A percentile compares a stretch with the other conserved stretches of the same genome.
These are phyloP conservation scores for Limenitis camilla DNA, from an alignment of 2,888 invertebrate genomes.

Conservation along the genomic window DNA sequence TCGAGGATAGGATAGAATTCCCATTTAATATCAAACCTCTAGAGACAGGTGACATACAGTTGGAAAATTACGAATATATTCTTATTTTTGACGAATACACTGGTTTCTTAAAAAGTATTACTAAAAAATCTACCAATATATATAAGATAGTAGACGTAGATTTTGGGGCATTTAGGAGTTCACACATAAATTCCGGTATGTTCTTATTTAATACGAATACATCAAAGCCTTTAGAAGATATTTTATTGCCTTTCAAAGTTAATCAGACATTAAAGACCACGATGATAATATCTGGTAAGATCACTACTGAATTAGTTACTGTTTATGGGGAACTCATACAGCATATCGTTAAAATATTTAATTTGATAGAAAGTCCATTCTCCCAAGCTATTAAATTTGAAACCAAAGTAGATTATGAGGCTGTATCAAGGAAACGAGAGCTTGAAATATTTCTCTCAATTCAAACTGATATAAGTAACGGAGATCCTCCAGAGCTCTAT, in stretches of 20 bases:
- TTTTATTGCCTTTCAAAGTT: slow-evolving; percentile 80
- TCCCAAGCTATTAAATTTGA: slow-evolving; percentile 84
- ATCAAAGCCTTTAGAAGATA: slow-evolving; percentile 85
- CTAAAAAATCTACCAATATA: slow-evolving; percentile 67
- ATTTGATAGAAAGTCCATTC: slow-evolving; percentile 77
- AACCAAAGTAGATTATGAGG: slow-evolving; percentile 87
- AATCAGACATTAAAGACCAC: slow-evolving; percentile 72
- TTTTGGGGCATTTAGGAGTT: slow-evolving; percentile 90
- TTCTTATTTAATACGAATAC: slow-evolving; percentile 95
- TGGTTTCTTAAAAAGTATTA: slow-evolving; percentile 86
- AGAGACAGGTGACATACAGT: slow-evolving; percentile 84
- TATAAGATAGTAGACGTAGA: slow-evolving; percentile 68
- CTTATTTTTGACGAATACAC: slow-evolving; percentile 86
- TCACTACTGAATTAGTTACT: slow-evolving; percentile 87
- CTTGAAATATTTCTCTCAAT: slow-evolving; percentile 93
- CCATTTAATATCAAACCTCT: slow-evolving; percentile 76
- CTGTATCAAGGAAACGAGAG: slow-evolving; percentile 88
- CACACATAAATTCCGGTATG: slow-evolving; percentile 92
- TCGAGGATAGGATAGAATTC: slow-evolving; percentile 30
- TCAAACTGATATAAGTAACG: slow-evolving; percentile 87
- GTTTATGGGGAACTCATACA: slow-evolving; percentile 84
- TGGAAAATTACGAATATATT: slow-evolving; percentile 87
- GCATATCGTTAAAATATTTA: slow-evolving; percentile 86
- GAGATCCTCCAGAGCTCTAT: slow-evolving; percentile 84
- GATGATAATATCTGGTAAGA: slow-evolving; percentile 86